Base-by-base conservation (phyloP, 1,140 invertebrate species). In the Nasonia giraulti region DNA sequence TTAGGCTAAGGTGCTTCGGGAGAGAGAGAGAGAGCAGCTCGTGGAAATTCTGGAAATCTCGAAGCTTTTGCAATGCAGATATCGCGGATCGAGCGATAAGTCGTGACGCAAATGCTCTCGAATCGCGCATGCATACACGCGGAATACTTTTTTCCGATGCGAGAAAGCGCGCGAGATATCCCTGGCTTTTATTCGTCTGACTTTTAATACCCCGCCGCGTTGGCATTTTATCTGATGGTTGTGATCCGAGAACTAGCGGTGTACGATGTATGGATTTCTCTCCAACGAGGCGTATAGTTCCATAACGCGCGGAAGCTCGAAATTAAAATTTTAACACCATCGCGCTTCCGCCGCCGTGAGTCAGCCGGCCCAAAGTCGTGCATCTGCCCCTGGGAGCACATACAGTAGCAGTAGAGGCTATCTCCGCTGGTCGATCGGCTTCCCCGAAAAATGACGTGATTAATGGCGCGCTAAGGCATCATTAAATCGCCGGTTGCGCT, bases 381-480 rank as follows among this genome's bases (percentile, higher is more conserved):
- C 80, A 74, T 71, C 80, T 82, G 47, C 47, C 37, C 17, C 12
- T 7, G 68, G 8, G 1, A 31, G 20, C 69, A 71, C 33, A 44
- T 8, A 44, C 40, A 44, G 37, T 44, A 44, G 17, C 7, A 40
- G 44, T 6, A 37, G 11, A 12, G 8, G n/a, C n/a, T 37, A 71
- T 80, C 66, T 80, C 14, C 6, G 7, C 11, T 20, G 23, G 27
- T 11, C 40, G 78, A 80, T 80, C 78, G 33, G 12, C 33, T 82
- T 82, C 69, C 44, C 71, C 71, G 27, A 75, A 82, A 75, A 82
- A 75, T 74, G 31, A 73, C 17, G 44, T 74, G 44, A 75, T 74
- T 74, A 82, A 82, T 82, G 80, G 44, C 31, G 27, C 47, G 71
- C 31, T 27, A 31, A 27, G 80, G 47, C 47, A 75, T 82, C 23